Conservation (phyloP, 2,797 vertebrate species). For the Protosalanx chinensis region DNA sequence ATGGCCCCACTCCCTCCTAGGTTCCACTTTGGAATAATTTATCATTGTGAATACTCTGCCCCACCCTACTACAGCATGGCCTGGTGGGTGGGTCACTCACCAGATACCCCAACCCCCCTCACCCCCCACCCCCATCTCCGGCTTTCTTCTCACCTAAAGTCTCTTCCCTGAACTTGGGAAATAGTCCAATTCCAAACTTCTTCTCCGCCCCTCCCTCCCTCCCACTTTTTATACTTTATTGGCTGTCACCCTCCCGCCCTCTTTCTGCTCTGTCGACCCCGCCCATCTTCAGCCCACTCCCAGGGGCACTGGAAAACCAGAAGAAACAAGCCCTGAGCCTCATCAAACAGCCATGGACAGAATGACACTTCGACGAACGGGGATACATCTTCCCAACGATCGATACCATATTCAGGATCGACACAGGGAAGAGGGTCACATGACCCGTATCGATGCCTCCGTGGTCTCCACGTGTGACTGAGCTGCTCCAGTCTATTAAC, state of each 20-base stretch:
- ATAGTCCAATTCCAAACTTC: neutral
- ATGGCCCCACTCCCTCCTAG: slow-evolving; percentile 40
- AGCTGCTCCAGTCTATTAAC: slow-evolving; percentile 62
- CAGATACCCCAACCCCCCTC: slow-evolving; percentile 28
- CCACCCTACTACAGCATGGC: slow-evolving; percentile 14
- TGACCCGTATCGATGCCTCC: slow-evolving; percentile 44
- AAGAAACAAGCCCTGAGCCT: too few relatives aligned
- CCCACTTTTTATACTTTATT: neutral
- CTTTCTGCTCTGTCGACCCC: neutral
- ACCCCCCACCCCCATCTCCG: slow-evolving; percentile 17
- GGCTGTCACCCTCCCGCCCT: neutral
- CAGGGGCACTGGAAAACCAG: too few relatives aligned
- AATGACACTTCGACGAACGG: too few relatives aligned
- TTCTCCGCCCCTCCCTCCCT: neutral
- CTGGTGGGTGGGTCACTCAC: slow-evolving; percentile 8
- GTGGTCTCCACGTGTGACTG: slow-evolving; percentile 47
- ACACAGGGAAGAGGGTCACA: slow-evolving; percentile 12
- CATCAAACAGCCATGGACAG: too few relatives aligned
- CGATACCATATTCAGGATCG: slow-evolving; percentile 1
- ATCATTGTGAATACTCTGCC: slow-evolving; percentile 39
- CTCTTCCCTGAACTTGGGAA: neutral
- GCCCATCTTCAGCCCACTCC: too few relatives aligned
- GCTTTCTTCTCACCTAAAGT: slow-evolving; percentile 8
- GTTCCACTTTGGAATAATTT: slow-evolving; percentile 28
- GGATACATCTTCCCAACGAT: neutral